phyloP scores from a whole-genome alignment of 1,140 invertebrate species.

The Sycophaga agraensis region DNA sequence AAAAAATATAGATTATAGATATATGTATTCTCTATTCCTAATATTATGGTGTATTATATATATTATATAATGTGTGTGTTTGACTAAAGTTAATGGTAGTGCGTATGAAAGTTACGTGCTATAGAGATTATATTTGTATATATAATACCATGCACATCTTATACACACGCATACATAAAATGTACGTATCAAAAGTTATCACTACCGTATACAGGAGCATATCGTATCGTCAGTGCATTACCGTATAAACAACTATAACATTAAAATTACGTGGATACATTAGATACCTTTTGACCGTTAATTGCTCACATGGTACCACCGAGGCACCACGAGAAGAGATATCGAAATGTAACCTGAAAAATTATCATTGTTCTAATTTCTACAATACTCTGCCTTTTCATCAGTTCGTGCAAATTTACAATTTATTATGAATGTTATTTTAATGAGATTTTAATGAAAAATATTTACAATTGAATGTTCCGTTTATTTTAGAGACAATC shows the following conservation, averaged over 20 bases:
- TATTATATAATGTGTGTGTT: background rate
- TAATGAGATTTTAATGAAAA: too few relatives aligned
- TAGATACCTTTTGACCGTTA: slow-evolving; percentile 28
- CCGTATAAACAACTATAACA: slow-evolving; percentile 28
- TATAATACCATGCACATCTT: slow-evolving; percentile 15
- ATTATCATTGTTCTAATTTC: slow-evolving; percentile 28
- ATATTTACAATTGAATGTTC: too few relatives aligned
- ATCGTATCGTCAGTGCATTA: slow-evolving; percentile 32
- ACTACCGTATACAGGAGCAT: slow-evolving; percentile 27
- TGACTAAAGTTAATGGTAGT: background rate
- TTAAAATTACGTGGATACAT: slow-evolving; percentile 16
- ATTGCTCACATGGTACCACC: slow-evolving; percentile 30
- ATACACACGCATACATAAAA: slow-evolving; percentile 14
- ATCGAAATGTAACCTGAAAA: slow-evolving; percentile 32
- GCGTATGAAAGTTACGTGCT: slow-evolving; percentile 8
- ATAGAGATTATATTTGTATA: background rate
- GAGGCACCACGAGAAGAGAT: slow-evolving; percentile 32
- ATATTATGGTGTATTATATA: background rate
- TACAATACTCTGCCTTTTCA: too few relatives aligned
- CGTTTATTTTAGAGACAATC: too few relatives aligned
- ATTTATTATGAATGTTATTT: too few relatives aligned
- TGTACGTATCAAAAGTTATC: background rate
- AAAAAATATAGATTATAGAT: slow-evolving; percentile 3
- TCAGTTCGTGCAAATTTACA: too few relatives aligned
- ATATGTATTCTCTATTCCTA: too few relatives aligned